Base-by-base conservation (phyloP, 2,888 invertebrate genomes). In the Oscheius sp. region DNA sequence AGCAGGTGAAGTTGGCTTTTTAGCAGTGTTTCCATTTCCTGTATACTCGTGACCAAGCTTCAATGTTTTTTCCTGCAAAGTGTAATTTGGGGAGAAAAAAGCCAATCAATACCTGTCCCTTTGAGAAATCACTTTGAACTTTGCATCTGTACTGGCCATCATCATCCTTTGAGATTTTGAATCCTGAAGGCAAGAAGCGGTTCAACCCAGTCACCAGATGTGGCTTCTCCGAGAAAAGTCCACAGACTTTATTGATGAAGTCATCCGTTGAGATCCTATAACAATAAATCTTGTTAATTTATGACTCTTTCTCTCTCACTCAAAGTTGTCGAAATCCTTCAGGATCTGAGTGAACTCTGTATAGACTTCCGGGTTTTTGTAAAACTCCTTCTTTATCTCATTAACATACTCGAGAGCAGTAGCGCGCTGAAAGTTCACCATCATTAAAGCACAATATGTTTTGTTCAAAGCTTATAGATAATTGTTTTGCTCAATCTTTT, bases 241-340 rank as follows among this genome's bases (percentile, higher is more conserved):
- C 29, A 27, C 52, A 52, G 15, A 52, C 52, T 27, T 52, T 52
- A n/a, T n/a, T 52, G 1, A 52, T 52, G n/a, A 52, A 52, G 2
- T 52, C 52, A 10, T 52, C 52, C n/a, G 52, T 52, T 10, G 52
- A 27, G 6, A 52, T 52, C n/a, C 52, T 52, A 15, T 29, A 52
- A 27, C 6, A 27, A 3, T 48, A 3, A 12, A 12, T 5, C 25
- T 4, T 6, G 3, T 3, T 5, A 20, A 48, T 20, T 6, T 17
- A 20, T n/a, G 17, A 6, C 3, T n/a, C 4, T 3, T n/a, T n/a
- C n/a, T n/a, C n/a, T 23, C 23, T 25, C n/a, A 52, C 52, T 23
- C n/a, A 27, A 27, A 52, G n/a, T n/a, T n/a, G 29, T 52, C 52
- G 29, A 52, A 52, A 52, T 52, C 52, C 27, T 52, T 52, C 29